phyloP scores from a whole-genome alignment of 2,888 invertebrate species.

The Meiosimyza platycephala region DNA sequence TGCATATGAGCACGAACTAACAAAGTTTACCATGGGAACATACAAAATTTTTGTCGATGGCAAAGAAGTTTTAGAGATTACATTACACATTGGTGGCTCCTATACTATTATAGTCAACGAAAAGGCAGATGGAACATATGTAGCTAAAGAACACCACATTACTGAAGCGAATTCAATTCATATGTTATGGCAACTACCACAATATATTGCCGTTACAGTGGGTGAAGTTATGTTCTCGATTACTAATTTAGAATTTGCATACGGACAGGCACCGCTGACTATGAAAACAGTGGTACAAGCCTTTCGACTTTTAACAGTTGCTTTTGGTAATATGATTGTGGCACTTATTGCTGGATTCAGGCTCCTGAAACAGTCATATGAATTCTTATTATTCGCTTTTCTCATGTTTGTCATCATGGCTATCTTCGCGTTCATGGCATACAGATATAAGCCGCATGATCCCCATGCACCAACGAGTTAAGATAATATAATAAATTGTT shows the following conservation, averaged over 20 bases:
- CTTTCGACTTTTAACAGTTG: constrained; percentile 90
- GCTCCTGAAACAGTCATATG: constrained; percentile 82
- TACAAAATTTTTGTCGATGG: constrained; percentile 51
- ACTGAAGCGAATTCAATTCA: constrained; percentile 68
- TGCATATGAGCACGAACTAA: constrained; percentile 48
- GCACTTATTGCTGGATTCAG: constrained; percentile 85
- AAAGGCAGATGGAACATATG: constrained; percentile 29
- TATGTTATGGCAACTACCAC: constrained; percentile 74
- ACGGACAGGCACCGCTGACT: constrained; percentile 74
- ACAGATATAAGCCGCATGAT: constrained; percentile 73
- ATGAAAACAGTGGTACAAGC: constrained; percentile 96
- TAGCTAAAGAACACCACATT: constrained; percentile 48
- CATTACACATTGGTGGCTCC: constrained; percentile 60
- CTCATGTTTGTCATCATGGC: constrained; percentile 87
- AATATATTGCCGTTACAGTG: constrained; percentile 74
- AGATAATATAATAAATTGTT: no score
- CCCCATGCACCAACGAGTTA: not conserved
- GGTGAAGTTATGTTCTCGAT: constrained; percentile 76
- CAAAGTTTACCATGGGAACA: constrained; percentile 50
- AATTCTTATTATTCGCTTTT: constrained; percentile 89
- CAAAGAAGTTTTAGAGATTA: constrained; percentile 31
- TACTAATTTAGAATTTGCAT: constrained; percentile 77
- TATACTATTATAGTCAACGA: constrained; percentile 57
- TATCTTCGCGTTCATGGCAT: constrained; percentile 83
- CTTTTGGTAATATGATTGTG: constrained; percentile 93